Conservation (phyloP, 2,888 invertebrate species). For the Thereva nobilitata region DNA sequence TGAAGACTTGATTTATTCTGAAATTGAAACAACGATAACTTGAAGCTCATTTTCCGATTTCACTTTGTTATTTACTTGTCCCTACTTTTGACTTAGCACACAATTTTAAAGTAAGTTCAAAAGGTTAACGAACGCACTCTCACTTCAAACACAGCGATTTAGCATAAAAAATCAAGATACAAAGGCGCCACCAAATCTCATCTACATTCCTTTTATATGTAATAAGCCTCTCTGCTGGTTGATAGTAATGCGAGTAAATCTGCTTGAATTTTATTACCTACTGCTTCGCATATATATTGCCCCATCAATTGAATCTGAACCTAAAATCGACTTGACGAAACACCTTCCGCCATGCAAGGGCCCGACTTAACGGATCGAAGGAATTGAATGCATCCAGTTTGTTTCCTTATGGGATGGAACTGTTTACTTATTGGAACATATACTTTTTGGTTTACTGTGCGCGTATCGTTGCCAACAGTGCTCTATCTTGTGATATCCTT, state of each 20-base stretch:
- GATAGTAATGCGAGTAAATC: background rate
- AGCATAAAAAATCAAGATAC: background rate
- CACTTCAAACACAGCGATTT: too few species aligned
- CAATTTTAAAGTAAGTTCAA: too few species aligned
- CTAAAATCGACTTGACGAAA: constrained; percentile 1
- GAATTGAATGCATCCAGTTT: background rate
- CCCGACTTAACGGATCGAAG: background rate
- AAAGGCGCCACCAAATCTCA: constrained; percentile 1
- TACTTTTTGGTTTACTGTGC: background rate
- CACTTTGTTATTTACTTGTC: too few species aligned
- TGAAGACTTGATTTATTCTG: too few species aligned
- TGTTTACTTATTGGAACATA: constrained; percentile 4
- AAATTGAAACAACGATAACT: too few species aligned
- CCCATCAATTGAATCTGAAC: constrained; percentile 8
- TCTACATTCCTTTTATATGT: background rate
- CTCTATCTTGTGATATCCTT: too few species aligned
- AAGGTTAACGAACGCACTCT: too few species aligned
- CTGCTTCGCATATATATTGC: constrained; percentile 21
- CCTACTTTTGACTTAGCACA: too few species aligned
- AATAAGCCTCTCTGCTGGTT: background rate
- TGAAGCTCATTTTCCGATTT: too few species aligned
- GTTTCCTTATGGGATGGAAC: constrained; percentile 1
- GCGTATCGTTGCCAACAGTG: background rate
- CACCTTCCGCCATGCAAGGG: background rate
- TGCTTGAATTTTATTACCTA: constrained; percentile 17